These are phyloP conservation scores for Limnephilus lunatus DNA, from an alignment of 2,888 invertebrate genomes.

Conservation along the genomic window DNA sequence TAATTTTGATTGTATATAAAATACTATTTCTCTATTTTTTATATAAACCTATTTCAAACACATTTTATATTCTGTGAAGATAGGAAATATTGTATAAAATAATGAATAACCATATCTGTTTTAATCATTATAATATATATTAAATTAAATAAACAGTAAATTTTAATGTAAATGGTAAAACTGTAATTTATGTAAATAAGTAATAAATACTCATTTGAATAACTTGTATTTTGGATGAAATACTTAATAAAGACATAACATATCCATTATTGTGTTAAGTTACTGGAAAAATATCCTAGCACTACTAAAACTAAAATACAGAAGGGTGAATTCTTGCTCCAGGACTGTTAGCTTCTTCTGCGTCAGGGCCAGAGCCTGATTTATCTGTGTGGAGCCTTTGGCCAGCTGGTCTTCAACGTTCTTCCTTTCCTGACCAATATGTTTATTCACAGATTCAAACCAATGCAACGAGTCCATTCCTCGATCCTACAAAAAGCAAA, in stretches of 20 bases:
- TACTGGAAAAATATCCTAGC: conserved; percentile 95
- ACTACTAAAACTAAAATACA: conserved; percentile 94
- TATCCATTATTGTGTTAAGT: conserved; percentile 48
- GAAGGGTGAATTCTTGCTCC: conserved; percentile 90
- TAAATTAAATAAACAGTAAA: neutral
- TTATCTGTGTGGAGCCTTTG: conserved; percentile 92
- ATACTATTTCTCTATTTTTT: neutral
- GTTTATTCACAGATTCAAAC: conserved; percentile 91
- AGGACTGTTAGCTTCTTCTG: conserved; percentile 86
- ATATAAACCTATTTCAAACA: neutral
- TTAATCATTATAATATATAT: neutral
- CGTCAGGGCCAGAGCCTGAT: conserved; percentile 93
- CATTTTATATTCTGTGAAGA: neutral
- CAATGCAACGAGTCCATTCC: conserved; percentile 96
- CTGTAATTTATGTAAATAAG: neutral
- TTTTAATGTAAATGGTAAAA: neutral
- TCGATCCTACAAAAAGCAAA: conserved; percentile 73
- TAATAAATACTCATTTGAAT: neutral
- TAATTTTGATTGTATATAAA: neutral
- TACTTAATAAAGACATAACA: conserved; percentile 24
- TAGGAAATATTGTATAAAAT: neutral
- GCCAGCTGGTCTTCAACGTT: conserved; percentile 78
- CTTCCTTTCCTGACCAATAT: conserved; percentile 81
- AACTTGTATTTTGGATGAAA: conserved; percentile 18
- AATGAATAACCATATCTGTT: conserved; percentile 2